Percentiles rank a stretch among this genome's conserved stretches.
These are phyloP conservation scores for Onychostoma macrolepis DNA, from an alignment of 2,113 vertebrate species.

Conservation along the genomic window DNA sequence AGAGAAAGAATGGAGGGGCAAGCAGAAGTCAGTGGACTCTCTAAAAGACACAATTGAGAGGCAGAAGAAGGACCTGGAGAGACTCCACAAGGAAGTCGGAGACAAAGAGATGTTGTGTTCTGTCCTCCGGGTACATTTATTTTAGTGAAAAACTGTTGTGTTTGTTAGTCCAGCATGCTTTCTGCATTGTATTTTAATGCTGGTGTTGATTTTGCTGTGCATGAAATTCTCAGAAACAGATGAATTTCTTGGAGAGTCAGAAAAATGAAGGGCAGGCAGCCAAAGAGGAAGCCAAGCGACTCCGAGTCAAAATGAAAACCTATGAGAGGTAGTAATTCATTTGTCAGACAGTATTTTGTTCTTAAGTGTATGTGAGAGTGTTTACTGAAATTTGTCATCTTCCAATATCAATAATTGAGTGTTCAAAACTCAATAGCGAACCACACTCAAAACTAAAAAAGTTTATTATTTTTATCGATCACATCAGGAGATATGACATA, in stretches of 20 bases:
- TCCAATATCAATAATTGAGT: neutral
- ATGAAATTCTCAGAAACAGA: slow-evolving; percentile 84
- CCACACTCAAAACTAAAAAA: neutral
- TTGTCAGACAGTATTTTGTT: neutral
- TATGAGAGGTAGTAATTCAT: slow-evolving; percentile 83
- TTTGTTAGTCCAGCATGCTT: neutral
- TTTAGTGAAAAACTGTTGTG: neutral
- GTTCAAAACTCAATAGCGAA: neutral
- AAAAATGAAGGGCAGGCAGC: slow-evolving; percentile 82
- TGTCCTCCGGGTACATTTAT: slow-evolving; percentile 82
- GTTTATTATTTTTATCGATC: neutral
- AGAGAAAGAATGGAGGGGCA: slow-evolving; percentile 88
- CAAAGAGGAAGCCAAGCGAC: slow-evolving; percentile 84
- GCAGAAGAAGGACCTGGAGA: slow-evolving; percentile 84
- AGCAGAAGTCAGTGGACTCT: slow-evolving; percentile 78
- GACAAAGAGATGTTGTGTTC: slow-evolving; percentile 88
- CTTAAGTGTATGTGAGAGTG: neutral
- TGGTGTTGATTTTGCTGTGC: neutral
- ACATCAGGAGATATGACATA: neutral
- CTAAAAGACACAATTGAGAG: slow-evolving; percentile 84
- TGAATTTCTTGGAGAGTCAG: slow-evolving; percentile 89
- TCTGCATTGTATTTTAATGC: neutral
- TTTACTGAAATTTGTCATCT: neutral
- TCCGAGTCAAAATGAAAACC: slow-evolving; percentile 84
- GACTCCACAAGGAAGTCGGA: slow-evolving; percentile 76